Base-by-base conservation (phyloP, 2,888 invertebrate genomes). In the Tetranychus piercei region DNA sequence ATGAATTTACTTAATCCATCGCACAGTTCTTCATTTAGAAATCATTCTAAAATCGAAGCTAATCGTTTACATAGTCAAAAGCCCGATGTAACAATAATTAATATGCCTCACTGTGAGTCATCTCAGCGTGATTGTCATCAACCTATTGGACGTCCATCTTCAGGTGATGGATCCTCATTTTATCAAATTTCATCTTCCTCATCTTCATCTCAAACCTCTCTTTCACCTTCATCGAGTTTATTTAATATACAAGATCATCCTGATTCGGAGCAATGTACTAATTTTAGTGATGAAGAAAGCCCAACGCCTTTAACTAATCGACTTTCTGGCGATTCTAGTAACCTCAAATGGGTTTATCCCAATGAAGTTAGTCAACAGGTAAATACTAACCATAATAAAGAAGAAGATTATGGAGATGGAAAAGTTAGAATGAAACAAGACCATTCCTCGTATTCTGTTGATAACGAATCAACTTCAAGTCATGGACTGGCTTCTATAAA, bases 131-230 rank as follows among this genome's bases (percentile, higher is more conserved):
- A 45, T 9, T 7, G 9, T 9, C 45, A 55, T 55, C 9, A 55
- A 55, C 55, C 55, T 0, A 15, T 55, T 55, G 55, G 11, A 15
- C 76, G 76, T 73, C 73, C 90, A 7, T 91, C 90, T 3, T 90
- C 90, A 1, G 90, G 91, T 81, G 91, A 91, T 82, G 86, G 90
- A 44, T 90, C 90, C 80, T 90, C 90, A 0, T 84, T 90, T 11
- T 90, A 90, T 74, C 88, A 90, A 79, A 90, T 90, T 8, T 90
- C 90, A 0, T 88, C 90, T 77, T 90, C 89, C 81, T 90, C 90
- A 74, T 91, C 90, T 0, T 90, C 91, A 80, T 91, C 91, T 82
- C 90, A 55, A 15, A 69, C 22, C 20, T 23, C 34, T 1, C 5
- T 23, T 5, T 23, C 69, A 20, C 34, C 69, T 69, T 69, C 69